Evolutionary conservation across 2,113 vertebrate genomes (phyloP).

Genomic region (Sitta europaea): DNA sequence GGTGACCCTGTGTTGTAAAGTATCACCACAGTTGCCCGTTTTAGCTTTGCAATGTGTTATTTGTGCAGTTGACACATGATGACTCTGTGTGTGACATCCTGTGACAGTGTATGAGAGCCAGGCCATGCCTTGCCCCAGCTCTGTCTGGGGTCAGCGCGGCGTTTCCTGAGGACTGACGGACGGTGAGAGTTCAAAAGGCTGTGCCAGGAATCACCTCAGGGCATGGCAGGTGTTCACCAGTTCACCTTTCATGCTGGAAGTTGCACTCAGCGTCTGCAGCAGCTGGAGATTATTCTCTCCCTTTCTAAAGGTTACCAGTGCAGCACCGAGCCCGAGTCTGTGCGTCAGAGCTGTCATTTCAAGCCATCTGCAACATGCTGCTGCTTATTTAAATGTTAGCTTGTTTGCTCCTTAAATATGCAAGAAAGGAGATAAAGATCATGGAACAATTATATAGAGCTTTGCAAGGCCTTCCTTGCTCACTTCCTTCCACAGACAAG

Average conservation of each 20-base stretch:
- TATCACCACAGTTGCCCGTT: neutral
- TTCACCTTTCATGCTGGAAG: neutral
- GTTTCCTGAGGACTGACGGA: rapidly evolving
- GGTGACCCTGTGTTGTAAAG: neutral
- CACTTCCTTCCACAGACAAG: neutral
- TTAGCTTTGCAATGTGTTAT: neutral
- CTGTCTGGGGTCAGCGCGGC: rapidly evolving
- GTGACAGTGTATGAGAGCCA: rapidly evolving
- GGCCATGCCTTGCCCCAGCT: rapidly evolving
- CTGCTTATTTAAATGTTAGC: constrained; percentile 29
- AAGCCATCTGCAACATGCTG: constrained; percentile 49
- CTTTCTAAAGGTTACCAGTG: constrained; percentile 17
- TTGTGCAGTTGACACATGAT: neutral
- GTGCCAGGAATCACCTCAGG: neutral
- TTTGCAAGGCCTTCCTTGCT: neutral
- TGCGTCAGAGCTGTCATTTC: constrained; percentile 63
- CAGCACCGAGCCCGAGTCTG: neutral
- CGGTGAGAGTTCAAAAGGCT: neutral
- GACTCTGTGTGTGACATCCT: rapidly evolving
- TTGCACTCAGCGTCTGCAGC: neutral
- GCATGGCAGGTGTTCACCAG: neutral
- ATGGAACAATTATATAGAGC: neutral
- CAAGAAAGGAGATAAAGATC: neutral
- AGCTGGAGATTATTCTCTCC: constrained; percentile 1
- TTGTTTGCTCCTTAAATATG: neutral